These are phyloP conservation scores for Drosophila santomea DNA, from an alignment of 1,140 invertebrate species.

Conservation along the genomic window DNA sequence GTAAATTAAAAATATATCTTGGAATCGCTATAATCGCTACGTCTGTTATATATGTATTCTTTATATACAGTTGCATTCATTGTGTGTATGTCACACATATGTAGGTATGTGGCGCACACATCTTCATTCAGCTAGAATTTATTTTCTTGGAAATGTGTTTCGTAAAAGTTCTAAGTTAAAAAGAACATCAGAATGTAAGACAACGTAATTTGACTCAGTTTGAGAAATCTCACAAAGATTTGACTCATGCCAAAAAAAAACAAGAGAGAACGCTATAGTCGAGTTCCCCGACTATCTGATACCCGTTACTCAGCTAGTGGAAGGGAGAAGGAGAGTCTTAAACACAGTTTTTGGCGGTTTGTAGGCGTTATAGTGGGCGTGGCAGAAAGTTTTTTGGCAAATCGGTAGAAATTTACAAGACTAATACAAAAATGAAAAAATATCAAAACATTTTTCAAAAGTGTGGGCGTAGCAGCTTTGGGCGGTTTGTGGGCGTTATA, in stretches of 20 bases:
- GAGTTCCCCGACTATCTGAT: no score
- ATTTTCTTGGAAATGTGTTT: conserved; percentile 59
- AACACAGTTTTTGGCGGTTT: no score
- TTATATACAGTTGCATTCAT: conserved; percentile 9
- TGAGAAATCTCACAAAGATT: conserved; percentile 2
- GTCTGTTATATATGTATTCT: not conserved
- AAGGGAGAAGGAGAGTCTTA: no score
- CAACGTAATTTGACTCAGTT: not conserved
- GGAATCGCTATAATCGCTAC: conserved; percentile 7
- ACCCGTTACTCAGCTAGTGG: no score
- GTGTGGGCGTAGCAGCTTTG: no score
- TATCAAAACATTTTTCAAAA: no score
- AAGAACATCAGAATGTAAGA: conserved; percentile 2
- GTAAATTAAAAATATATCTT: conserved; percentile 73
- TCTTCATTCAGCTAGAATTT: conserved; percentile 28
- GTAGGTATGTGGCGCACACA: conserved; percentile 22
- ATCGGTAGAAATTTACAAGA: no score
- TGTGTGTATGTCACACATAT: conserved; percentile 18
- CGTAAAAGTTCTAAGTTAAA: conserved; percentile 17
- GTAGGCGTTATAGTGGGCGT: no score
- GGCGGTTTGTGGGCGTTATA: no score
- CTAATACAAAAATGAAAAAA: no score
- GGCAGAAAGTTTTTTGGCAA: no score
- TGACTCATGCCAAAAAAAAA: conserved; percentile 6
- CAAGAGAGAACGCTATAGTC: no score